Conservation (phyloP, 2,797 vertebrate genomes). For the Rhabdophis nuchalis region DNA sequence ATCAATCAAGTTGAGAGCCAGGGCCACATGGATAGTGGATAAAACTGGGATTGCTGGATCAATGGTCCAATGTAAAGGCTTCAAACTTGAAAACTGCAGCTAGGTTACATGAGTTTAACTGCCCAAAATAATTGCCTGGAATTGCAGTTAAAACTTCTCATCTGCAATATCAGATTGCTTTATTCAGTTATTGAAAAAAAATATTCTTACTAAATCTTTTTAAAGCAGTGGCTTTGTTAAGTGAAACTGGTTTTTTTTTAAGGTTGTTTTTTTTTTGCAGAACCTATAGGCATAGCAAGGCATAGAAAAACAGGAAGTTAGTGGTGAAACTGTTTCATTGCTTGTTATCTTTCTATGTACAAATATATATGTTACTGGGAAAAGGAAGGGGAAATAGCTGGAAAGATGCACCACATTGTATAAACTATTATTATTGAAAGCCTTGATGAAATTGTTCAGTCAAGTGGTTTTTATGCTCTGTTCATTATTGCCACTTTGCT, state of each 20-base stretch:
- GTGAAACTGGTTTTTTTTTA: neutral
- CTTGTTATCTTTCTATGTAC: neutral
- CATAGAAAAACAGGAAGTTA: constrained; percentile 48
- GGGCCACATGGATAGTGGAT: neutral
- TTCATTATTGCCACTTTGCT: neutral
- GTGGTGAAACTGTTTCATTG: constrained; percentile 40
- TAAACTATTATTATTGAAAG: neutral
- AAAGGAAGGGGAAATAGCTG: neutral
- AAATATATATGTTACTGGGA: neutral
- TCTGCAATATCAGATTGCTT: neutral
- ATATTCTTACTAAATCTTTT: neutral
- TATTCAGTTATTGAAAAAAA: neutral
- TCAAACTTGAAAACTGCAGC: neutral
- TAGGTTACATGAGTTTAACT: neutral
- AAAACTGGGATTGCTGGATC: neutral
- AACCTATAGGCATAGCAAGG: neutral
- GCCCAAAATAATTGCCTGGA: no score
- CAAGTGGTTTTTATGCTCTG: neutral
- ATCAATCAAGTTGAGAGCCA: neutral
- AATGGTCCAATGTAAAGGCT: neutral
- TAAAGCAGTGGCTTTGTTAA: neutral
- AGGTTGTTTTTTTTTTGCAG: neutral
- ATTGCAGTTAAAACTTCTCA: neutral
- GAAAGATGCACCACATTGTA: neutral
- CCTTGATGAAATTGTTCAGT: neutral